These are phyloP conservation scores for Zenarchopterus dispar DNA, from an alignment of 2,797 vertebrate genomes.

Conservation along the genomic window DNA sequence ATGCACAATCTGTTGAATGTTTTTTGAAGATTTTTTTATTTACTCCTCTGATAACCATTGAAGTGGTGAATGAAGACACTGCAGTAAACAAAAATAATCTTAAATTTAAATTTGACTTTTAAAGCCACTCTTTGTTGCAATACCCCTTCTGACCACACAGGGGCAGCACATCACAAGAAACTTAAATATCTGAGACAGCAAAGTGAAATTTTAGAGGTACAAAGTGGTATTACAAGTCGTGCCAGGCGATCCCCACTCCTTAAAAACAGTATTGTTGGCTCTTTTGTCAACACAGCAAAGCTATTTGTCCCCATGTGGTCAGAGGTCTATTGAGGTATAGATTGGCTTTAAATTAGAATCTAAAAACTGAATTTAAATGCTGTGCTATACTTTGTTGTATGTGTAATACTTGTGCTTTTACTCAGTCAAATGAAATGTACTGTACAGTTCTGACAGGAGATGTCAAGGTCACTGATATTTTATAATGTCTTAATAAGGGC, in stretches of 20 bases:
- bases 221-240: too few species aligned
- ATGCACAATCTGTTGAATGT: slow-evolving; percentile 22
- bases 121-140: too few species aligned
- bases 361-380: slow-evolving; percentile 1
- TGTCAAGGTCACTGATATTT: slow-evolving; percentile 5
- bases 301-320: too few species aligned
- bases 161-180: too few species aligned
- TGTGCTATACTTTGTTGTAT: slow-evolving; percentile 9
- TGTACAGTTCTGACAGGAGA: slow-evolving; percentile 5
- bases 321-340: too few species aligned
- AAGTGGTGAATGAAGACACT: slow-evolving; percentile 41
- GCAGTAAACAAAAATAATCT: slow-evolving; percentile 7
- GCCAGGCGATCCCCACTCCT: too few species aligned
- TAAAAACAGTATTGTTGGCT: too few species aligned
- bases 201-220: too few species aligned
- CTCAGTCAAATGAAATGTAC: background rate
- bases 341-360: slow-evolving; percentile 1
- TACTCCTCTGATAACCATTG: slow-evolving; percentile 36
- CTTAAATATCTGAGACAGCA: too few species aligned
- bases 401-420: background rate
- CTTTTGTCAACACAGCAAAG: too few species aligned
- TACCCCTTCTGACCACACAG: too few species aligned
- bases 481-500: background rate
- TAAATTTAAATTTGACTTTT: slow-evolving; percentile 8
- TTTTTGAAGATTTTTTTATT: slow-evolving; percentile 5